A percentile compares a stretch with the other conserved stretches of the same genome.
These are phyloP conservation scores for Amblyteles armatorius DNA, from an alignment of 2,888 invertebrate genomes.

Conservation along the genomic window DNA sequence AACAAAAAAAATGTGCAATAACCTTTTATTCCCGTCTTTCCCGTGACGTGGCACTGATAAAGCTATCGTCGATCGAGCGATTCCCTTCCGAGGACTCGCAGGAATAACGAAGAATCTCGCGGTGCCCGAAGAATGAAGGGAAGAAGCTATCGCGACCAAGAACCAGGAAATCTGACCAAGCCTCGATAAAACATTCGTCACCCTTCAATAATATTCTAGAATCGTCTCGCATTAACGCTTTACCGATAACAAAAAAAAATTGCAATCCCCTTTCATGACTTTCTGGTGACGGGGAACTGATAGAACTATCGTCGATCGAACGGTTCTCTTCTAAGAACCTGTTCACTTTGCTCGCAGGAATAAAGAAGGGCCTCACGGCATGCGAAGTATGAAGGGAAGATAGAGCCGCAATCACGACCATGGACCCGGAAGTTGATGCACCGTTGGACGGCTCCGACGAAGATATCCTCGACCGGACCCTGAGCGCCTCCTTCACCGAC, in stretches of 20 bases:
- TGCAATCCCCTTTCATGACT: not conserved
- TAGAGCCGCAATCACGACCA: not conserved
- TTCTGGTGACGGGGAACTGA: not conserved
- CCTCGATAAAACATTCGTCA: too few relatives aligned
- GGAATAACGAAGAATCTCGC: not conserved
- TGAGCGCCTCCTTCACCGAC: constrained; percentile 63
- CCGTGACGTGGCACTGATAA: not conserved
- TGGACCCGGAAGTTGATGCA: constrained; percentile 58
- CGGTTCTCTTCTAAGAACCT: not conserved
- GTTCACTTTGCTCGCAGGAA: not conserved
- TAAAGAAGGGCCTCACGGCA: not conserved
- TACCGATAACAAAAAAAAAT: not conserved
- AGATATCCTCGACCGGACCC: constrained; percentile 63
- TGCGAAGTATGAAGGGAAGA: constrained; percentile 23
- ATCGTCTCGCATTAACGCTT: not conserved
- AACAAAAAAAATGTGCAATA: not conserved
- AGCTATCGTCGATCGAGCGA: not conserved
- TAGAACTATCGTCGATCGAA: not conserved
- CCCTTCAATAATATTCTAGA: too few relatives aligned
- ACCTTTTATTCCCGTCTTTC: not conserved
- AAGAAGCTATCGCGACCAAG: constrained; percentile 20
- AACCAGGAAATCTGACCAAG: constrained; percentile 34
- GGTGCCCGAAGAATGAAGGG: constrained; percentile 14
- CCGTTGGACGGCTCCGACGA: constrained; percentile 59
- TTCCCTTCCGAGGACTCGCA: not conserved